Conservation (phyloP, 2,888 invertebrate genomes). For the Cephus spinipes region DNA sequence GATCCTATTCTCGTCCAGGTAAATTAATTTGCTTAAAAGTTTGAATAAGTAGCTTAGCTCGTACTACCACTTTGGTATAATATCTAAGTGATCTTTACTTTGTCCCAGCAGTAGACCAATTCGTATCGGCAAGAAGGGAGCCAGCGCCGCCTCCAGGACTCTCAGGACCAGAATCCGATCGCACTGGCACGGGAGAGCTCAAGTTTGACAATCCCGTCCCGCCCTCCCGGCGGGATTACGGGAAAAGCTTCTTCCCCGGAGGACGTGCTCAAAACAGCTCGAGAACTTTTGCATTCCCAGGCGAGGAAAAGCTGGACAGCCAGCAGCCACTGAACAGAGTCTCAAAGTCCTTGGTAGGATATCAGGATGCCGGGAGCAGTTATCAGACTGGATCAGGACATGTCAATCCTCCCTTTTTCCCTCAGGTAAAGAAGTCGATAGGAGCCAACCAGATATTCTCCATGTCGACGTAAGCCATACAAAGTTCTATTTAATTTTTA, state of each 20-base stretch:
- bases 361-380: slow-evolving; percentile 19
- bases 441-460: not conserved
- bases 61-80: not conserved
- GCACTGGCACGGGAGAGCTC: slow-evolving; percentile 69
- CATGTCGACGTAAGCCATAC: not conserved
- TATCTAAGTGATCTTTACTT: not conserved
- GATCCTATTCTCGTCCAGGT: not conserved
- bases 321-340: slow-evolving; percentile 24
- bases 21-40: not conserved
- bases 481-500: slow-evolving; percentile 15
- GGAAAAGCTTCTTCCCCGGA: slow-evolving; percentile 23
- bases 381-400: slow-evolving; percentile 12
- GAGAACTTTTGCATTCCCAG: slow-evolving; percentile 33
- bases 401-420: slow-evolving; percentile 27
- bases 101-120: slow-evolving; percentile 14
- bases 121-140: slow-evolving; percentile 17
- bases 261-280: slow-evolving; percentile 12
- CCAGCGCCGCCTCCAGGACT: slow-evolving; percentile 25
- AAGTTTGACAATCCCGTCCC: slow-evolving; percentile 54
- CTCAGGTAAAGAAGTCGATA: slow-evolving; percentile 27
- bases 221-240: slow-evolving; percentile 19
- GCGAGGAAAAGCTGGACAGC: not conserved
- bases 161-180: slow-evolving; percentile 53
- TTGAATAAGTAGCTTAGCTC: not conserved
- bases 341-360: slow-evolving; percentile 27